Evolutionary conservation across 2,797 vertebrate genomes (phyloP).

Genomic region (Rhincodon typus): DNA sequence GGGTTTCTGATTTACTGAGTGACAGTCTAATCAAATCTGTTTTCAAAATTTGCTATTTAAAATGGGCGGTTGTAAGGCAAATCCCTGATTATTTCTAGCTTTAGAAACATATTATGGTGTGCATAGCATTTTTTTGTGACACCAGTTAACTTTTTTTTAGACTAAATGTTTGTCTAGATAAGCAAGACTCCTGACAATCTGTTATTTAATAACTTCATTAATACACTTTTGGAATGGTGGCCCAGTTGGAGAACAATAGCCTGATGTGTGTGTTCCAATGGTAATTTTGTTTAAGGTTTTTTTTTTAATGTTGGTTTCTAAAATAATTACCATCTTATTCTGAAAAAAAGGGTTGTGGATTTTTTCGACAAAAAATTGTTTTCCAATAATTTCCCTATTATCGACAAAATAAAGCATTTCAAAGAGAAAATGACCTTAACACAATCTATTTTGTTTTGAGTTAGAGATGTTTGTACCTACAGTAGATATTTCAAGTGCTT

Average conservation of each 20-base stretch:
- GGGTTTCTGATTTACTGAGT: neutral
- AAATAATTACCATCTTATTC: neutral
- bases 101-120: neutral
- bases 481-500: constrained; percentile 1
- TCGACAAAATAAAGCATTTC: neutral
- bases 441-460: neutral
- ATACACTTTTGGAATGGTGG: neutral
- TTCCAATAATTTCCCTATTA: neutral
- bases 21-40: neutral
- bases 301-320: neutral
- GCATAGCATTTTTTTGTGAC: neutral
- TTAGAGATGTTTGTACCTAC: constrained; percentile 49
- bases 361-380: neutral
- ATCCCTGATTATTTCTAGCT: neutral
- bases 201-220: neutral
- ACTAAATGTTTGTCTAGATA: neutral
- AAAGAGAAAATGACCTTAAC: neutral
- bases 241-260: neutral
- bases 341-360: too few species aligned
- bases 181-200: neutral
- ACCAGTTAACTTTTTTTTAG: neutral
- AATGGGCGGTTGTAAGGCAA: neutral
- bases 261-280: neutral
- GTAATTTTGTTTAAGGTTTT: neutral
- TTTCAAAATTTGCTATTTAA: neutral